Evolutionary conservation across 2,113 vertebrate species (phyloP), one percentile per base, ranked within the genome.

Genomic region (Zosterops lateralis): DNA sequence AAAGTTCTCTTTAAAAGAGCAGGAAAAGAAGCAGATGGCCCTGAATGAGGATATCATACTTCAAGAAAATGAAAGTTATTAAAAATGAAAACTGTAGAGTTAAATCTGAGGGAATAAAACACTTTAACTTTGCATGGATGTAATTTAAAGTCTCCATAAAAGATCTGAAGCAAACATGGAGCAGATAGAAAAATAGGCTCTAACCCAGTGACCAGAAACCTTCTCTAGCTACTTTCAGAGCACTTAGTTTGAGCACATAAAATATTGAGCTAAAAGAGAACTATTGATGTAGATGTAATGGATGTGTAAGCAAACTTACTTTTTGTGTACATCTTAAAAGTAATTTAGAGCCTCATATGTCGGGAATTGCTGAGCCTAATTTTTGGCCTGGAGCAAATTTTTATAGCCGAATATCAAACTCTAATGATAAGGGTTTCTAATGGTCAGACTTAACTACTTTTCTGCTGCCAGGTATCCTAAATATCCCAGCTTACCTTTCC

Each of bases 341-440:
- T 84, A 89, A 92, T 87, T 89, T 87, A 93, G 91, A 81, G 48
- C 34, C 45, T 93, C 28, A 14, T 78, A 78, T 48, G 32, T 36
- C 45, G 14, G 25, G 45, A 89, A 91, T 83, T 95, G 81, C 94
- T 50, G 47, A 92, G 54, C 57, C 57, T 84, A 84, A 75, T 93
- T 96, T 96, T 94, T 82, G 83, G 91, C 94, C 84, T 51, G 61
- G 32, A 95, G 84, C 50, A 91, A 83, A 79, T 77, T 81, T 89
- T 86, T 92, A 85, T 17, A 88, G 65, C 88, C 76, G 56, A 93
- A 60, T 72, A 87, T 54, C 62, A 90, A 85, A 92, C 36, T 80
- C 68, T 51, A 78, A 71, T 51, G 60, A 87, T 83, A 77, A 76
- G 31, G 62, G 34, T 71, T 96, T 93, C 51, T 84, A 93, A 88